Percentiles rank a stretch among this genome's conserved stretches.
These are phyloP conservation scores for Drosophila pallidifrons DNA, from an alignment of 1,140 invertebrate species.

Conservation along the genomic window DNA sequence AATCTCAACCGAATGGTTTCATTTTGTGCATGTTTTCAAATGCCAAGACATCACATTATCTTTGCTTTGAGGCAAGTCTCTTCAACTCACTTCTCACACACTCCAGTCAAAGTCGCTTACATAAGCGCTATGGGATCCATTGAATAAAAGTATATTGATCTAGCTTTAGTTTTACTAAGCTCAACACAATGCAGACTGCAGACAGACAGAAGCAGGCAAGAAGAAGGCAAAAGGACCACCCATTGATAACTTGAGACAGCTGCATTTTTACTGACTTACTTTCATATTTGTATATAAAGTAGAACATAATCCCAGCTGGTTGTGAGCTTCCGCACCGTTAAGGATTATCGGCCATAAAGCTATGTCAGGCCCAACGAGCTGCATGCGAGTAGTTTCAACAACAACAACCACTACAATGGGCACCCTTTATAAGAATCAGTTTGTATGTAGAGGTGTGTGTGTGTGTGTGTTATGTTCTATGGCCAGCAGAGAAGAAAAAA, in stretches of 20 bases:
- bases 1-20: neutral
- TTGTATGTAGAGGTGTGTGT: neutral
- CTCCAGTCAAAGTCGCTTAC: neutral
- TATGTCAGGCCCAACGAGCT: constrained; percentile 50
- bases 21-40: neutral
- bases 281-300: constrained; percentile 19
- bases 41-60: neutral
- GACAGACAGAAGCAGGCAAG: neutral
- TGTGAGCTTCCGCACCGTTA: constrained; percentile 50
- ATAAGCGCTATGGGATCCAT: constrained; percentile 6
- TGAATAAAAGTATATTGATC: constrained; percentile 9
- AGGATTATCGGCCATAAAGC: constrained; percentile 63
- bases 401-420: constrained; percentile 53
- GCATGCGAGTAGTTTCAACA: neutral
- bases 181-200: neutral
- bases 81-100: neutral
- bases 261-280: constrained; percentile 21
- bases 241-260: constrained; percentile 19
- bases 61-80: neutral
- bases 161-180: constrained; percentile 7
- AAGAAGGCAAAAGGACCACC: constrained; percentile 22
- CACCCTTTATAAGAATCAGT: constrained; percentile 42
- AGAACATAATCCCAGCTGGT: constrained; percentile 47
- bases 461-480: constrained; percentile 11
- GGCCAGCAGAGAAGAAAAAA: constrained; percentile 27